Evolutionary conservation across 2,797 vertebrate species (phyloP).

Genomic region (Sparus aurata): DNA sequence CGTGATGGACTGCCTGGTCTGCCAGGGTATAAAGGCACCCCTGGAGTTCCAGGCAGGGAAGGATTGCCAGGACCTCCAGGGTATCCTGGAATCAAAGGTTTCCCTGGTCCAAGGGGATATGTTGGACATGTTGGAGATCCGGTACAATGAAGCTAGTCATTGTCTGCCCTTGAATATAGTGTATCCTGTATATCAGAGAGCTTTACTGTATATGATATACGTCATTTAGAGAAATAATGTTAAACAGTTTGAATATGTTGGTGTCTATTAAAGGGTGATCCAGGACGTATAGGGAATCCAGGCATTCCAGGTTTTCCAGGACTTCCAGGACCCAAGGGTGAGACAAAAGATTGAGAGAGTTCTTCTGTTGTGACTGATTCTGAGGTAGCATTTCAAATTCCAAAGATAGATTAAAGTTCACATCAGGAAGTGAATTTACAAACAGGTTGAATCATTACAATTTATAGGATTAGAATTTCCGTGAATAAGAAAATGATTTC

Average conservation of each 20-base stretch:
- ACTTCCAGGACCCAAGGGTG: slow-evolving; percentile 71
- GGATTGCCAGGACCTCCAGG: slow-evolving; percentile 62
- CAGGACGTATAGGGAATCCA: slow-evolving; percentile 44
- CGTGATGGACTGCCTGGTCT: slow-evolving; percentile 54
- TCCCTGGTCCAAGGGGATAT: slow-evolving; percentile 65
- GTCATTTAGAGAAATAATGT: neutral
- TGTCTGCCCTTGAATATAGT: neutral
- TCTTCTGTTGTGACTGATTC: neutral
- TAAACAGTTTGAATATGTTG: neutral
- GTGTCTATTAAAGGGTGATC: slow-evolving; percentile 65
- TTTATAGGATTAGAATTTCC: neutral
- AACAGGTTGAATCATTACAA: too few relatives aligned
- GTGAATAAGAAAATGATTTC: too few relatives aligned
- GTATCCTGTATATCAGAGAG: neutral
- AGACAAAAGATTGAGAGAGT: slow-evolving; percentile 23
- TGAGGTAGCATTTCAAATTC: neutral
- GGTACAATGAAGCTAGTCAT: slow-evolving; percentile 45
- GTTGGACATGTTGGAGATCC: slow-evolving; percentile 59
- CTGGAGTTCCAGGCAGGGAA: slow-evolving; percentile 59
- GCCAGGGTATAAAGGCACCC: slow-evolving; percentile 55
- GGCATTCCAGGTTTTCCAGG: slow-evolving; percentile 63
- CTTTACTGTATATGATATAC: neutral
- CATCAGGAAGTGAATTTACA: neutral
- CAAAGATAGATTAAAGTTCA: neutral
- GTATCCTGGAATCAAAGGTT: slow-evolving; percentile 65